Evolutionary conservation across 2,888 invertebrate species (phyloP), one percentile per base, ranked within the genome.

Genomic region (Taenaris catops): DNA sequence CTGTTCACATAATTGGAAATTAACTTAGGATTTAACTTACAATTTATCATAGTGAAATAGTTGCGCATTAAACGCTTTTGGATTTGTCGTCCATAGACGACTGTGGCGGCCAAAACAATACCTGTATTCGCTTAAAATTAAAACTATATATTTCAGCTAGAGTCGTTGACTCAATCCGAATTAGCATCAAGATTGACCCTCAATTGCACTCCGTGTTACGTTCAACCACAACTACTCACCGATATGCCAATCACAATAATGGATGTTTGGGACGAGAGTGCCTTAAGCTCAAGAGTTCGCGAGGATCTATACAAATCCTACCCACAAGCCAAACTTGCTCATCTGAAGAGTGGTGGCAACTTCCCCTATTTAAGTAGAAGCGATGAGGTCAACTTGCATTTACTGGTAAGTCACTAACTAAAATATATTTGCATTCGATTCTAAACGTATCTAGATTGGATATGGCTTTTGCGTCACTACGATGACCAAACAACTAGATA

Each of bases 181-280:
- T 66, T 97, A 45, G 96, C 96, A 0, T 96, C 96, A 20, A 89
- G 96, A 48, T 80, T 96, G 32, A 96, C 96, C 1, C 86, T 96
- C 40, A 96, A 96, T 72, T 96, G 96, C 68, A 89, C 93, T 44
- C 92, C 91, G 46, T 91, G 91, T 55, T 94, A 93, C 57, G 93
- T 96, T 2, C 91, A 94, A 55, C 93, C 95, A 2, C 92, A 94
- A 50, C 89, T 91, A 51, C 79, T 96, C 12, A 71, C 81, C 12
- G 78, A 89, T 41, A 58, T 95, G 28, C 91, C 93, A n/a, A 88
- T 95, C 6, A 96, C 96, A 5, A 90, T 96, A 29, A 89, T 96
- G 67, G 96, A 96, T 74, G 96, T 96, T 0, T 96, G 95, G 87
- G 96, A 96, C 70, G 93, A 95, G 55, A 93, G 93, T 68, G 96